Evolutionary conservation across 1,140 invertebrate species (phyloP).

Genomic region (Zaprionus davidi): DNA sequence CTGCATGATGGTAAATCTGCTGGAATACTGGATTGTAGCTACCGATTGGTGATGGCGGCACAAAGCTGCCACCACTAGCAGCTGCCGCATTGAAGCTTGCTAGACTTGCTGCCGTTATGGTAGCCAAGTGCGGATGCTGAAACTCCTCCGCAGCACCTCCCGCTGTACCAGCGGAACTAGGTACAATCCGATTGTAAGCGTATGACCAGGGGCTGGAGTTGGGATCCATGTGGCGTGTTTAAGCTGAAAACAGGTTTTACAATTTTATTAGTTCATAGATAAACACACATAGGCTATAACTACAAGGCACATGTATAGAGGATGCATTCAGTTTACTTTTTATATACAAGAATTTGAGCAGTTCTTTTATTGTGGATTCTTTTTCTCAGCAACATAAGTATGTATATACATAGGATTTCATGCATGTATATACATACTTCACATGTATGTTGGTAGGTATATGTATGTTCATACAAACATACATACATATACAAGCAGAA

Average conservation of each 20-base stretch:
- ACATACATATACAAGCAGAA: slow-evolving; percentile 42
- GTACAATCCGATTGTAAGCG: slow-evolving; percentile 82
- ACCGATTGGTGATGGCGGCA: slow-evolving; percentile 79
- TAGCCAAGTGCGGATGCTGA: slow-evolving; percentile 79
- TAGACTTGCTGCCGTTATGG: slow-evolving; percentile 73
- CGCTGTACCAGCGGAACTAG: slow-evolving; percentile 68
- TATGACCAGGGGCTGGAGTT: slow-evolving; percentile 83
- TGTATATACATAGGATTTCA: slow-evolving; percentile 8
- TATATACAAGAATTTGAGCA: slow-evolving; percentile 19
- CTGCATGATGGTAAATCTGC: slow-evolving; percentile 83
- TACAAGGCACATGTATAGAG: neutral
- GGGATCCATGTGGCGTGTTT: slow-evolving; percentile 72
- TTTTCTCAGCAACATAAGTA: slow-evolving; percentile 23
- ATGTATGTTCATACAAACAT: slow-evolving; percentile 46
- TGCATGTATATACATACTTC: slow-evolving; percentile 10
- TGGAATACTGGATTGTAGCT: slow-evolving; percentile 84
- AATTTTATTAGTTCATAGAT: slow-evolving; percentile 18
- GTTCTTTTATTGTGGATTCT: slow-evolving; percentile 33
- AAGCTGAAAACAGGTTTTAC: slow-evolving; percentile 37
- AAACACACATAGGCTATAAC: neutral
- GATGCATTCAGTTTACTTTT: neutral
- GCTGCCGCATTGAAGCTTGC: slow-evolving; percentile 81
- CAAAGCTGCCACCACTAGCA: slow-evolving; percentile 79
- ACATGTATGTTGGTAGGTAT: slow-evolving; percentile 45
- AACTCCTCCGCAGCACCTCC: slow-evolving; percentile 76